Evolutionary conservation across 2,888 invertebrate species (phyloP).

Genomic region (Sturmia bella): DNA sequence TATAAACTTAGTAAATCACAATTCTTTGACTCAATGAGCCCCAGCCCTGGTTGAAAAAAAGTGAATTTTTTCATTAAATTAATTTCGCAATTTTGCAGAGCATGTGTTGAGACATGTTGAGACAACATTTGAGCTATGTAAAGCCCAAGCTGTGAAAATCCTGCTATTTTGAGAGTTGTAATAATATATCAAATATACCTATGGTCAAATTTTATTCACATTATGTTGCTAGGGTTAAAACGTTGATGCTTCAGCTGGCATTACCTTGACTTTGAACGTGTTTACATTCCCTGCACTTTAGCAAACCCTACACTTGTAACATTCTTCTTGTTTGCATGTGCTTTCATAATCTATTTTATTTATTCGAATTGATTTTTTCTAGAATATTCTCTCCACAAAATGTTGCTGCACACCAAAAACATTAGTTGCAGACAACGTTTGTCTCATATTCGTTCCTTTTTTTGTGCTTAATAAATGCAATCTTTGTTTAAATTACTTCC

Average conservation of each 20-base stretch:
- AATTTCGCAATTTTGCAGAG: too few relatives aligned
- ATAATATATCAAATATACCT: too few relatives aligned
- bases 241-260: not conserved
- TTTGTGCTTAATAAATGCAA: conserved; percentile 61
- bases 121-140: too few relatives aligned
- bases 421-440: conserved; percentile 36
- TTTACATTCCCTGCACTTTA: not conserved
- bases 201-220: too few relatives aligned
- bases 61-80: too few relatives aligned
- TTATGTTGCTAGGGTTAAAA: too few relatives aligned
- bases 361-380: conserved; percentile 62
- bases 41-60: too few relatives aligned
- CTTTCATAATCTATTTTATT: conserved; percentile 64
- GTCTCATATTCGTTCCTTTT: not conserved
- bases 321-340: conserved; percentile 26
- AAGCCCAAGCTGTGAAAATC: too few relatives aligned
- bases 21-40: too few relatives aligned
- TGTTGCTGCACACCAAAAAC: conserved; percentile 26
- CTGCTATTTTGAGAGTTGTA: too few relatives aligned
- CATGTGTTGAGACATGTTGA: too few relatives aligned
- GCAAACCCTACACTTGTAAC: not conserved
- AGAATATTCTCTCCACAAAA: conserved; percentile 15
- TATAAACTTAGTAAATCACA: too few relatives aligned
- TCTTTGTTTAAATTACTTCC: conserved; percentile 68
- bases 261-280: conserved; percentile 67